A percentile compares a stretch with the other conserved stretches of the same genome.
Evolutionary conservation across 1,140 invertebrate genomes (phyloP).

Genomic region (Aphaenogaster rudis): DNA sequence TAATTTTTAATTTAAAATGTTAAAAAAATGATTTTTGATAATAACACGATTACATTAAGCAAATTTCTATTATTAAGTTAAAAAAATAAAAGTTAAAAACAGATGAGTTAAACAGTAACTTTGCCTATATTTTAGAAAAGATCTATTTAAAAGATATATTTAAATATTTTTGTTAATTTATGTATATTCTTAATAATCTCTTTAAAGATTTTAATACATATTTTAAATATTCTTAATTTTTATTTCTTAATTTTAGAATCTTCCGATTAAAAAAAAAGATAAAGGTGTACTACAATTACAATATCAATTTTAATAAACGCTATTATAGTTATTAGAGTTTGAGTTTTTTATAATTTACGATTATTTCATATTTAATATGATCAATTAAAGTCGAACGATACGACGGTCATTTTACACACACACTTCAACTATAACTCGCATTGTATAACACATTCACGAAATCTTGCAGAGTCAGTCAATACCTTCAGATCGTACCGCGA

Average conservation of each 20-base stretch:
- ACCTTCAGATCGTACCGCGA: constrained; percentile 26
- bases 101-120: not conserved
- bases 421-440: constrained; percentile 6
- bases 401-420: not conserved
- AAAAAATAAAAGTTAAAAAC: not conserved
- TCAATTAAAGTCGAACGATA: not conserved
- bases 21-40: not conserved
- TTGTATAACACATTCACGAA: constrained; percentile 40
- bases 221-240: not conserved
- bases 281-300: not conserved
- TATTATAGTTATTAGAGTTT: not conserved
- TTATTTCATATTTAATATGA: not conserved
- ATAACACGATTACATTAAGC: not conserved
- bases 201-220: not conserved
- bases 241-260: not conserved
- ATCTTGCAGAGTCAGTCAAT: constrained; percentile 44
- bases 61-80: not conserved
- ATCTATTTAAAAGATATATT: not conserved
- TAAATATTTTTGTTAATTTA: not conserved
- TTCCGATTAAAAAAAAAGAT: not conserved
- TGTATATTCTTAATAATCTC: not conserved
- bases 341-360: not conserved
- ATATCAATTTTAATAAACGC: not conserved
- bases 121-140: not conserved
- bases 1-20: not conserved